Percentiles rank a stretch among this genome's conserved stretches.
Evolutionary conservation across 1,140 invertebrate species (phyloP).

Genomic region (Pseudobourletiella spinata): DNA sequence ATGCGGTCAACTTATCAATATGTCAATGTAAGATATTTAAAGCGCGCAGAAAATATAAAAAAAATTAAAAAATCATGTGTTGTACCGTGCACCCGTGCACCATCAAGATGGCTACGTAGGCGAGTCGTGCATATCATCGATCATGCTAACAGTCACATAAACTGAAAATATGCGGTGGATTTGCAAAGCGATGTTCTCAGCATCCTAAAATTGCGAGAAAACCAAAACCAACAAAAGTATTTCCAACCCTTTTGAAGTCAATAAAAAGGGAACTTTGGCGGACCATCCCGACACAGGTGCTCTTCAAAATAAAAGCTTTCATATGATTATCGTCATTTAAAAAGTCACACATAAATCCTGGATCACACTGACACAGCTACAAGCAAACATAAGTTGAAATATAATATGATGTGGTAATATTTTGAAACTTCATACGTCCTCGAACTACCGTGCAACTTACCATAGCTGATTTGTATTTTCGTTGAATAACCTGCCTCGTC

Average conservation of each 20-base stretch:
- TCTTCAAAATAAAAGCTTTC: background rate
- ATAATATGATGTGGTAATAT: too few relatives aligned
- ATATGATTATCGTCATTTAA: conserved; percentile 2
- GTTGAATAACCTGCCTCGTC: conserved; percentile 87
- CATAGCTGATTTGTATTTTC: conserved; percentile 97
- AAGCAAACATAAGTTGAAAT: too few relatives aligned
- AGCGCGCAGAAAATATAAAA: too few relatives aligned
- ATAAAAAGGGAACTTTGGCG: conserved; percentile 12
- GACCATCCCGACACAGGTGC: conserved; percentile 30
- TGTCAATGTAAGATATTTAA: too few relatives aligned
- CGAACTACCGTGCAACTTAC: too few relatives aligned
- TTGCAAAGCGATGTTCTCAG: conserved; percentile 46
- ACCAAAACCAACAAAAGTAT: conserved; percentile 15
- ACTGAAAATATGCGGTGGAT: conserved; percentile 56
- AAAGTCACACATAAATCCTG: too few relatives aligned
- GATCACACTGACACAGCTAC: too few relatives aligned
- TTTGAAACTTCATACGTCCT: too few relatives aligned
- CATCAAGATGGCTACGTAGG: background rate
- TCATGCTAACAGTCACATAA: conserved; percentile 39
- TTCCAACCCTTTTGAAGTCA: conserved; percentile 1
- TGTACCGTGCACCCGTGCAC: background rate
- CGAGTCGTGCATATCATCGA: background rate
- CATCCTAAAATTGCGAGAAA: conserved; percentile 45
- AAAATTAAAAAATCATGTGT: too few relatives aligned
- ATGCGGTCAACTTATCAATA: too few relatives aligned